phyloP scores from a whole-genome alignment of 2,797 vertebrate genomes.

The Coreius guichenoti region DNA sequence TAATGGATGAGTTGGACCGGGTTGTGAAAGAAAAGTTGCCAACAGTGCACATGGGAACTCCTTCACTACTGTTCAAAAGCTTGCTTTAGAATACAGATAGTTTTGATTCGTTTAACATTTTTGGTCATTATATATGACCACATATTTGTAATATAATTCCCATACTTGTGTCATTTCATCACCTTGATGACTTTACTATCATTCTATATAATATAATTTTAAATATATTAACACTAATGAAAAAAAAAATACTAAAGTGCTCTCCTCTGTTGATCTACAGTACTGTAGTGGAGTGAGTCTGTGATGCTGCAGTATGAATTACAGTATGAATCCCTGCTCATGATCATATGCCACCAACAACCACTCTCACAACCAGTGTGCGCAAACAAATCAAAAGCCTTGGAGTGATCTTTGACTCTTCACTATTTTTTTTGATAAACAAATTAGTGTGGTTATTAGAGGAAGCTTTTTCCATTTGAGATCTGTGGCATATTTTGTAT shows the following conservation, averaged over 20 bases:
- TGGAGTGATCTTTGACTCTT: no score
- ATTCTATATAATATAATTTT: not conserved
- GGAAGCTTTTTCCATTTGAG: no score
- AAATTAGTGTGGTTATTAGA: no score
- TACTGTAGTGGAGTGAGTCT: not conserved
- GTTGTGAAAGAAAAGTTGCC: not conserved
- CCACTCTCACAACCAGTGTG: no score
- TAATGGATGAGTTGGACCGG: not conserved
- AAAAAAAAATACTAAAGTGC: not conserved
- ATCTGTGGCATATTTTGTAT: no score
- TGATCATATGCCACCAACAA: not conserved
- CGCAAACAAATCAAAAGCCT: no score
- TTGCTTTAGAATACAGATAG: not conserved
- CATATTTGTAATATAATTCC: no score
- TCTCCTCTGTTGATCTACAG: not conserved
- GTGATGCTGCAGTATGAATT: not conserved
- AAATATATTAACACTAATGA: not conserved
- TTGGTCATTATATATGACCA: no score
- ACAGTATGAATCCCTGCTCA: not conserved
- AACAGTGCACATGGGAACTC: not conserved
- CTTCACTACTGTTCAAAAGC: not conserved
- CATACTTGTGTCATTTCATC: not conserved
- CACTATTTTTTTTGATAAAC: no score
- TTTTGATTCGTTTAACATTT: not conserved
- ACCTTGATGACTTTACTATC: not conserved